These are phyloP conservation scores for Limulus polyphemus DNA, from an alignment of 2,888 invertebrate genomes.

Conservation along the genomic window DNA sequence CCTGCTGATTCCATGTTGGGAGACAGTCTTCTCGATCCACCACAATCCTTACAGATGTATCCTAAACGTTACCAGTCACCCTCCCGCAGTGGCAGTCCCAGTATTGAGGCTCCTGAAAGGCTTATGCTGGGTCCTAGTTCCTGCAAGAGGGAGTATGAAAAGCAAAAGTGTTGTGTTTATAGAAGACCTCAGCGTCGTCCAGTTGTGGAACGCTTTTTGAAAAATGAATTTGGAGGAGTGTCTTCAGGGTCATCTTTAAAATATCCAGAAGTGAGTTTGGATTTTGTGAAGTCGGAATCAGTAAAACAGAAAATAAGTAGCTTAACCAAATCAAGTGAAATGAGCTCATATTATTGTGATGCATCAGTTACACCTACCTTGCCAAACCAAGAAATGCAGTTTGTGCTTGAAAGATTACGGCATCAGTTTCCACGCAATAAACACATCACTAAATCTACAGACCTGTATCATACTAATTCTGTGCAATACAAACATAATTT, in stretches of 20 bases:
- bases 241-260: background rate
- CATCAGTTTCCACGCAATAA: too few relatives aligned
- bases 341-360: too few relatives aligned
- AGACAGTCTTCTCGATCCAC: conserved; percentile 38
- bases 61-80: conserved; percentile 34
- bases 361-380: too few relatives aligned
- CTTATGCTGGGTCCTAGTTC: conserved; percentile 28
- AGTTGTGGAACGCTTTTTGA: conserved; percentile 62
- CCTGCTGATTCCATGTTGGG: conserved; percentile 31
- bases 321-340: too few relatives aligned
- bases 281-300: too few relatives aligned
- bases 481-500: too few relatives aligned
- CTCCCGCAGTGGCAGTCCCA: conserved; percentile 31
- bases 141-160: background rate
- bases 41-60: conserved; percentile 31
- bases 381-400: too few relatives aligned
- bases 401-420: too few relatives aligned
- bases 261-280: too few relatives aligned
- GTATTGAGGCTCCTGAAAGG: conserved; percentile 34
- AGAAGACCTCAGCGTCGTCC: conserved; percentile 54
- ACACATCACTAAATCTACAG: too few relatives aligned
- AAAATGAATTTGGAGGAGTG: conserved; percentile 30
- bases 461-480: too few relatives aligned
- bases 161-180: background rate
- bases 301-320: too few relatives aligned